Evolutionary conservation across 2,888 invertebrate genomes (phyloP).

Genomic region (Xestobium rufovillosum): DNA sequence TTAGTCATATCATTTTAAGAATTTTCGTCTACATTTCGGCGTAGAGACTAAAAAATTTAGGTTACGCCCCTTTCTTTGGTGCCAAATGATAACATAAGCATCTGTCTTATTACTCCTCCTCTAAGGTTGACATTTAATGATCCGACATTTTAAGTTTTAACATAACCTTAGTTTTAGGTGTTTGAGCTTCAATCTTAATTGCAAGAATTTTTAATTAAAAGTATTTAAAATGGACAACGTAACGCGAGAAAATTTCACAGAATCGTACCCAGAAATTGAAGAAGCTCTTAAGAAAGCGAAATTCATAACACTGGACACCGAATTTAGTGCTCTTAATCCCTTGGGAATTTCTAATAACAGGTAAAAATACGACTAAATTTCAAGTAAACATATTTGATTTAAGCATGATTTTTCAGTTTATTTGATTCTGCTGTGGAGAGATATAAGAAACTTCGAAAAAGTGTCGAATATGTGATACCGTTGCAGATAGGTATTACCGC

Average conservation of each 20-base stretch:
- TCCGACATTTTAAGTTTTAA: too few relatives aligned
- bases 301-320: conserved; percentile 64
- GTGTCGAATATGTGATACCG: conserved; percentile 49
- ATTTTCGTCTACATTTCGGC: too few relatives aligned
- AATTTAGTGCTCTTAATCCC: conserved; percentile 56
- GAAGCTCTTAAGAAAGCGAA: conserved; percentile 50
- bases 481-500: conserved; percentile 64
- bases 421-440: conserved; percentile 51
- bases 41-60: too few relatives aligned
- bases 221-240: conserved; percentile 66
- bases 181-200: too few relatives aligned
- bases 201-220: too few relatives aligned
- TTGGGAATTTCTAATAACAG: conserved; percentile 26
- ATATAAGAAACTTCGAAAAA: conserved; percentile 47
- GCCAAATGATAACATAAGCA: too few relatives aligned
- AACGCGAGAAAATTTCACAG: conserved; percentile 53
- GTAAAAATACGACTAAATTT: background rate
- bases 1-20: too few relatives aligned
- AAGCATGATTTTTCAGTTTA: conserved; percentile 44
- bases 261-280: conserved; percentile 50
- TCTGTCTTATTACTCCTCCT: too few relatives aligned
- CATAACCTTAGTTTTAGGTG: too few relatives aligned
- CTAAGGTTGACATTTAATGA: too few relatives aligned
- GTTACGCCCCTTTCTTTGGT: too few relatives aligned
- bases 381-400: background rate